Evolutionary conservation across 2,113 vertebrate species (phyloP).

Genomic region (Apus apus): DNA sequence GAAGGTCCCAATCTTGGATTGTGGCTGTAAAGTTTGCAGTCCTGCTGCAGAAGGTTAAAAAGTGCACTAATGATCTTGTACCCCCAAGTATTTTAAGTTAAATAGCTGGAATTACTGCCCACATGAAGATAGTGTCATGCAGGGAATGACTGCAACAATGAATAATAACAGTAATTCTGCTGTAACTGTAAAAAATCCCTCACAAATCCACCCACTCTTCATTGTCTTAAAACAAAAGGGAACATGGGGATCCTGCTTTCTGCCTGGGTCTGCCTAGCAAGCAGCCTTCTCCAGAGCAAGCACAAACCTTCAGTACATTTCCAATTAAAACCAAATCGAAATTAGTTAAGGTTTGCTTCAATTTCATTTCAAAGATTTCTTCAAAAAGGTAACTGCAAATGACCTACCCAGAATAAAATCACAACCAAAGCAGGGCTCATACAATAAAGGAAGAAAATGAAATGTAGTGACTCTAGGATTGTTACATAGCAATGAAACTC

Average conservation of each 20-base stretch:
- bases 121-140: neutral
- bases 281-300: neutral
- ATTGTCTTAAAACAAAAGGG: neutral
- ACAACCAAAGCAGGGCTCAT: neutral
- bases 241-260: neutral
- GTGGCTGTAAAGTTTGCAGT: neutral
- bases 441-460: neutral
- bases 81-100: neutral
- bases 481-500: neutral
- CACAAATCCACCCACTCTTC: neutral
- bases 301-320: neutral
- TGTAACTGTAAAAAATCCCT: neutral
- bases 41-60: neutral
- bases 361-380: neutral
- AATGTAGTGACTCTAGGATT: neutral
- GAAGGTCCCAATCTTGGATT: too few relatives aligned
- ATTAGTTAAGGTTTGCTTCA: neutral
- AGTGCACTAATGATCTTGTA: neutral
- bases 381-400: neutral
- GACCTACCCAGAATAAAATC: neutral
- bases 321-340: neutral
- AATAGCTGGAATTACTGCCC: neutral
- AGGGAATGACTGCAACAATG: neutral
- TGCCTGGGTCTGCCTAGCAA: neutral
- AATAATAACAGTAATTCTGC: neutral